Evolutionary conservation across 2,888 invertebrate genomes (phyloP).

Genomic region (Neria commutata): DNA sequence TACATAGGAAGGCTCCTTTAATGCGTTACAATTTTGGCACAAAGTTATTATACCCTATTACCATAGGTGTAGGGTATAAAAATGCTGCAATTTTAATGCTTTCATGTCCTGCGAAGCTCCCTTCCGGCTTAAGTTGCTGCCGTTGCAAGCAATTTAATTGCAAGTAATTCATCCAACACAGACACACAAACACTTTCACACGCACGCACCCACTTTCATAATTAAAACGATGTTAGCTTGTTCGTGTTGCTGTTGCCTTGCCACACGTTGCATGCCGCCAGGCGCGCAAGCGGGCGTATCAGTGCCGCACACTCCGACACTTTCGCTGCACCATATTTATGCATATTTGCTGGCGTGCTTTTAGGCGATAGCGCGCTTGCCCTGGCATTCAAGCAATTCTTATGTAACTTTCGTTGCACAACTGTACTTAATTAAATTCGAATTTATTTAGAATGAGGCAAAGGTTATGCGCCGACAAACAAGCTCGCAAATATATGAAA

Average conservation of each 20-base stretch:
- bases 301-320: background rate
- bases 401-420: too few relatives aligned
- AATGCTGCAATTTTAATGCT: constrained; percentile 33
- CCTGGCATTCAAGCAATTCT: too few relatives aligned
- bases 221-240: background rate
- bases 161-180: background rate
- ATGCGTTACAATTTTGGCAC: too few relatives aligned
- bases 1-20: too few relatives aligned
- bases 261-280: background rate
- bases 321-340: constrained; percentile 35
- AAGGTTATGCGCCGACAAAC: too few relatives aligned
- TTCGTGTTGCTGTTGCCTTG: background rate
- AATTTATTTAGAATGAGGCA: too few relatives aligned
- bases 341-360: constrained; percentile 38
- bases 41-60: too few relatives aligned
- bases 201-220: background rate
- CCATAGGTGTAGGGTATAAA: too few relatives aligned
- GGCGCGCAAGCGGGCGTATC: background rate
- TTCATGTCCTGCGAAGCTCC: background rate
- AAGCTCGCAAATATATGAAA: too few relatives aligned
- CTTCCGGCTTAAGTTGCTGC: background rate
- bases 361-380: constrained; percentile 42
- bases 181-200: too few relatives aligned
- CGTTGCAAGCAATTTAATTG: background rate
- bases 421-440: too few relatives aligned